A percentile compares a stretch with the other conserved stretches of the same genome.
Evolutionary conservation across 2,888 invertebrate species (phyloP).

Genomic region (Mesoligia furuncula): DNA sequence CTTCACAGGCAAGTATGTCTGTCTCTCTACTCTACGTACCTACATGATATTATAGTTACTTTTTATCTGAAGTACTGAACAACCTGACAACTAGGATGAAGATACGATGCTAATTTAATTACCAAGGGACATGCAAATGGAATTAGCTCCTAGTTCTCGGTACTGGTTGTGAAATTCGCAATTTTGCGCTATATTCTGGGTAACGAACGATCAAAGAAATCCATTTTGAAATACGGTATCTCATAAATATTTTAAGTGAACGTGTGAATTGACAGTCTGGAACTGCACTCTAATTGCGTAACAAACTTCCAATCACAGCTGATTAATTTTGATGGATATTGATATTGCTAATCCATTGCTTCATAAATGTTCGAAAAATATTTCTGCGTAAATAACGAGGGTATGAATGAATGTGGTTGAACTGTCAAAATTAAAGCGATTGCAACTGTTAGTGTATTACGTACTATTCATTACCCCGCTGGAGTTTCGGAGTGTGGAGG

Average conservation of each 20-base stretch:
- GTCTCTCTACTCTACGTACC: constrained; percentile 36
- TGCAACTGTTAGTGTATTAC: neutral
- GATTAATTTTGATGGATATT: neutral
- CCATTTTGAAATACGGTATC: constrained; percentile 2
- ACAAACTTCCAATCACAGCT: neutral
- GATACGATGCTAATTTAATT: constrained; percentile 32
- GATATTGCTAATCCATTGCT: no score
- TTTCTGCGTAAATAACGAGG: neutral
- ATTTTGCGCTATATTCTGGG: constrained; percentile 1
- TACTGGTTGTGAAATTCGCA: constrained; percentile 10
- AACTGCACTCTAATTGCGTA: neutral
- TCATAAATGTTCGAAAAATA: neutral
- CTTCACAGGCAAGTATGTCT: constrained; percentile 58
- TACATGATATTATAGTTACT: neutral
- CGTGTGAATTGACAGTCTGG: neutral
- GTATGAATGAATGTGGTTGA: neutral
- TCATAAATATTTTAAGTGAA: neutral
- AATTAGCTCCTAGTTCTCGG: constrained; percentile 1
- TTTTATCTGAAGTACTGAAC: constrained; percentile 1
- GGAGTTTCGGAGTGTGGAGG: neutral
- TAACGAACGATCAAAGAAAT: constrained; percentile 15
- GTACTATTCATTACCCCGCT: neutral
- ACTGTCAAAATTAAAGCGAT: neutral
- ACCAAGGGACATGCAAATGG: constrained; percentile 23
- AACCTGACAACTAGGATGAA: constrained; percentile 25